Base-by-base conservation (phyloP, 2,113 vertebrate genomes). In the Antigone vipio region DNA sequence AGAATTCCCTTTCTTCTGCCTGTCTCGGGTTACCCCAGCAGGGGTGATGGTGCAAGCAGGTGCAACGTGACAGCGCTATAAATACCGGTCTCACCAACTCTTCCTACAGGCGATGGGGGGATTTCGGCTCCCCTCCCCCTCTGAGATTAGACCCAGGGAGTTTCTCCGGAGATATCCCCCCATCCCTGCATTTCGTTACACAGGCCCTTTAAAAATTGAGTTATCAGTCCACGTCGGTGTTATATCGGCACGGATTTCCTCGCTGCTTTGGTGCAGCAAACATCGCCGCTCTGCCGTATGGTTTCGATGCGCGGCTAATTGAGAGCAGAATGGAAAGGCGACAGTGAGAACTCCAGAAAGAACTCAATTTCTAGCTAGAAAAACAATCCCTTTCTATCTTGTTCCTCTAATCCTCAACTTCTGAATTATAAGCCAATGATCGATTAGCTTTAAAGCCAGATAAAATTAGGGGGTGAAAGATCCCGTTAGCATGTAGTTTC, bases 241-340 rank as follows among this genome's bases (percentile, higher is more conserved):
- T 4, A 1, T 11, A 15, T 0, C 1, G 2, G 45, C 5, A 0
- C 17, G 9, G 59, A 6, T 60, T 21, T 53, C 30, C 78, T 2
- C 3, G 0, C 11, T 3, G 38, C 35, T 24, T 18, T 40, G 20
- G 13, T 8, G 21, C 14, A 27, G 72, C 24, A 5, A 11, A 3
- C 7, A 0, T 0, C 0, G 56, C 49, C 2, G 6, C 62, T 34
- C 52, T 34, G 53, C 30, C 9, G 8, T 12, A 9, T 0, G 2
- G 7, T 15, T 38, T 40, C 20, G 0, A 0, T 8, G 40, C 6
- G 0, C 3, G 18, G 15, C 38, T 21, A 1, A 0, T 2, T 5
- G 72, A 9, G 59, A 68, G 52, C 73, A 4, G 50, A 5, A 0
- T 1, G 32, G 45, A 20, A 45, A 40, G 71, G 27, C 56, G 29